A percentile compares a stretch with the other conserved stretches of the same genome.
phyloP scores from a whole-genome alignment of 2,797 vertebrate species.

The Parambassis ranga region DNA sequence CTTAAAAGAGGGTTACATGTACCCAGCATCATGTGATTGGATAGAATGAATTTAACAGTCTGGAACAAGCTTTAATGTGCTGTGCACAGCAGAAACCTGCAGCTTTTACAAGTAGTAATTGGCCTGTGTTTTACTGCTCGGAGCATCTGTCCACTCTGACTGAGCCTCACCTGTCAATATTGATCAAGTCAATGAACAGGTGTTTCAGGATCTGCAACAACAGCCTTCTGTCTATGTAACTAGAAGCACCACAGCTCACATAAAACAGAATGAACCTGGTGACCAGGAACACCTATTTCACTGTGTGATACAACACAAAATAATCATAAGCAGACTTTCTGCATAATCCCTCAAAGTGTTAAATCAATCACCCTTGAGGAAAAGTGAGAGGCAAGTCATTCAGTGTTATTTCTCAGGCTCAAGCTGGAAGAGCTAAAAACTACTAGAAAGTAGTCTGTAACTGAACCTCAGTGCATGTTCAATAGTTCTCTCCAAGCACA shows the following conservation, averaged over 20 bases:
- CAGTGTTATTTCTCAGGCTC: too few species aligned
- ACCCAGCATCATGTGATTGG: background rate
- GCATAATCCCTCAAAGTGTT: too few species aligned
- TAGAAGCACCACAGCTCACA: background rate
- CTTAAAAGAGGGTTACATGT: too few species aligned
- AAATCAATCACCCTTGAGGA: too few species aligned
- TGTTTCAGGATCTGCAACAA: constrained; percentile 7
- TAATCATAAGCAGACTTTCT: too few species aligned
- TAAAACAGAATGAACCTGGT: too few species aligned
- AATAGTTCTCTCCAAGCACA: background rate
- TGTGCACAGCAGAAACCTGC: background rate
- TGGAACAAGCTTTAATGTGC: background rate
- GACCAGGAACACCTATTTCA: background rate
- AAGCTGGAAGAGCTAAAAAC: background rate
- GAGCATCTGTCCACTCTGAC: constrained; percentile 15
- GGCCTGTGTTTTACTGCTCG: constrained; percentile 13
- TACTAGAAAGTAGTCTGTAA: too few species aligned
- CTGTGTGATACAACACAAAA: background rate
- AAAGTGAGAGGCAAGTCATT: too few species aligned
- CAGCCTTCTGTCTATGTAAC: background rate
- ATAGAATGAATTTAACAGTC: background rate
- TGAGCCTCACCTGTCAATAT: constrained; percentile 42
- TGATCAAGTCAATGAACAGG: constrained; percentile 7
- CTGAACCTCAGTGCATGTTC: too few species aligned
- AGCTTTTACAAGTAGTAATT: constrained; percentile 28